Percentiles rank a stretch among this genome's conserved stretches.
Conservation (phyloP, 2,113 vertebrate species). For the Gavialis gangeticus region DNA sequence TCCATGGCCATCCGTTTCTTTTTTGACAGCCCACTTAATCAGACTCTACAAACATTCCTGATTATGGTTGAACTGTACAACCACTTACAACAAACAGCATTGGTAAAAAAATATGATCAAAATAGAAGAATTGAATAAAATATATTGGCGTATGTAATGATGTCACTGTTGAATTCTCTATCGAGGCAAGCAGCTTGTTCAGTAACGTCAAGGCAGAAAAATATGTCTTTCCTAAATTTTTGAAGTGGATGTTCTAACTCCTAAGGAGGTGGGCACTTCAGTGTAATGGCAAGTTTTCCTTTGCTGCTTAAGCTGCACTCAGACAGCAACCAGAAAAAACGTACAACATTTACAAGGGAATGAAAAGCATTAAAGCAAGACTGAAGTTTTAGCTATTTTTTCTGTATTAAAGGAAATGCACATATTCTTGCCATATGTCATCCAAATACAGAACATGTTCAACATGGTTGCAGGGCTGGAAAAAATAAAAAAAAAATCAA, state of each 20-base stretch:
- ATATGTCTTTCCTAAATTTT: background rate
- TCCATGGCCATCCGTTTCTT: conserved; percentile 78
- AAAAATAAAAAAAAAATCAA: conserved; percentile 31
- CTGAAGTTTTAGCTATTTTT: conserved; percentile 59
- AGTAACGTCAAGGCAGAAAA: conserved; percentile 7
- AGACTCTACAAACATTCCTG: conserved; percentile 80
- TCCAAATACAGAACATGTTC: conserved; percentile 4
- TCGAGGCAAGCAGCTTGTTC: background rate
- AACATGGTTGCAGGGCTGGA: conserved; percentile 40
- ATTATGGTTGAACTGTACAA: conserved; percentile 76
- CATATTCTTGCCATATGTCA: conserved; percentile 58
- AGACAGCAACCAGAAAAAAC: conserved; percentile 46
- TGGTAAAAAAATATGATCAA: conserved; percentile 79
- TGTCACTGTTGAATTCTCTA: conserved; percentile 68
- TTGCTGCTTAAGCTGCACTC: background rate
- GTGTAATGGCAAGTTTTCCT: background rate
- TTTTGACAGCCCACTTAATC: conserved; percentile 77
- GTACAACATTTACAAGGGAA: conserved; percentile 53
- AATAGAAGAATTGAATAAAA: conserved; percentile 78
- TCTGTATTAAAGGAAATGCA: conserved; percentile 45
- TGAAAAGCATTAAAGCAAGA: conserved; percentile 50
- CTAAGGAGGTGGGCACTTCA: conserved; percentile 5
- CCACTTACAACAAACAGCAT: conserved; percentile 73
- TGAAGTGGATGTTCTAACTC: background rate
- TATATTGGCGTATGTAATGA: conserved; percentile 62